A percentile compares a stretch with the other conserved stretches of the same genome.
Conservation (phyloP, 1,140 invertebrate genomes). For the Drosophila parvula region DNA sequence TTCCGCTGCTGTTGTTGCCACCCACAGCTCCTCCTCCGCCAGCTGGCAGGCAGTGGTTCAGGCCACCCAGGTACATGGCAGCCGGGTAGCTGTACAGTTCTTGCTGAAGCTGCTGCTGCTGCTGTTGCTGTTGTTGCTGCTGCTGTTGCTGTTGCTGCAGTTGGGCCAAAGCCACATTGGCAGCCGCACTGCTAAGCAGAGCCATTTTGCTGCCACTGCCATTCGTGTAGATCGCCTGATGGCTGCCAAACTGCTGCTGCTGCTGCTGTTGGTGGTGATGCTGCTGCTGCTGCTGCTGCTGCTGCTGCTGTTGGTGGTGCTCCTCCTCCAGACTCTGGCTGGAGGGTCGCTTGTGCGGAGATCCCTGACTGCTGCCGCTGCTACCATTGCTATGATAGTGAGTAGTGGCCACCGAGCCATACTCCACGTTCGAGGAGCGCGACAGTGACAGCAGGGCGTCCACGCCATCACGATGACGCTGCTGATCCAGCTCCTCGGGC, state of each 20-base stretch:
- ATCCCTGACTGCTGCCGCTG: constrained; percentile 72
- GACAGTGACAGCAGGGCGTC: constrained; percentile 88
- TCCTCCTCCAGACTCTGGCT: constrained; percentile 77
- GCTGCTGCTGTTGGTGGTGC: constrained; percentile 34
- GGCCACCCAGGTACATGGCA: constrained; percentile 33
- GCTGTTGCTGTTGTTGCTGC: constrained; percentile 57
- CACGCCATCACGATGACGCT: constrained; percentile 91
- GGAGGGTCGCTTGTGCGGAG: constrained; percentile 79
- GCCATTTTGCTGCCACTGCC: constrained; percentile 76
- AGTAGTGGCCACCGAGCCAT: constrained; percentile 62
- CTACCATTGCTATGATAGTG: constrained; percentile 70
- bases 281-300: constrained; percentile 45
- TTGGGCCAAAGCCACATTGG: constrained; percentile 58
- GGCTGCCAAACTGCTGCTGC: constrained; percentile 31
- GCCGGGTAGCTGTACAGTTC: constrained; percentile 20
- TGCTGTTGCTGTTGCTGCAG: constrained; percentile 50
- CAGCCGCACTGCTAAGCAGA: constrained; percentile 71
- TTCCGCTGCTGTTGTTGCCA: constrained; percentile 6
- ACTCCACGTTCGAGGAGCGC: constrained; percentile 67
- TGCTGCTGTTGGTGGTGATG: constrained; percentile 30
- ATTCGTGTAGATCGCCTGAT: constrained; percentile 57
- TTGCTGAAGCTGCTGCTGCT: constrained; percentile 49
- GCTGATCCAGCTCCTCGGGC: constrained; percentile 87
- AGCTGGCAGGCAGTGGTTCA: constrained; percentile 28
- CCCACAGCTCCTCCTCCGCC: constrained; percentile 10